Evolutionary conservation across 2,797 vertebrate species (phyloP), one percentile per base, ranked within the genome.

Genomic region (Natrix natrix): DNA sequence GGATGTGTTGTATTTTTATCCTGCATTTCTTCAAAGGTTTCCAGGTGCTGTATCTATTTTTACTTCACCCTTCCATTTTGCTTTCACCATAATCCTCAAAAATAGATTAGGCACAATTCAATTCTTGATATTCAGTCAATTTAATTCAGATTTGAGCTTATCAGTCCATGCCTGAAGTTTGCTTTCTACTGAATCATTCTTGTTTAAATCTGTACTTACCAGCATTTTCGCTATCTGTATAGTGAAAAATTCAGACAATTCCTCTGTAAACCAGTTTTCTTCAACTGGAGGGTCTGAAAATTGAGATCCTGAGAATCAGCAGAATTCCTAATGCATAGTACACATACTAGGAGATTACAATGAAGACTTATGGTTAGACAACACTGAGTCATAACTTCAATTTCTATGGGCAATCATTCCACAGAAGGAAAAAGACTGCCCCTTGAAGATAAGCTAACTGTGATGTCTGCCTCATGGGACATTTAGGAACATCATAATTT

Each of bases 181-280:
- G 0, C 7, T 95, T 86, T 93, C 66, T 93, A 24, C 37, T 94
- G 90, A 37, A 43, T 93, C 59, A 69, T 86, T 24, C 12, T 93
- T 57, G 69, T 90, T 37, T 20, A 48, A 90, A 69, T n/a, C 60
- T 55, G 11, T 60, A n/a, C 22, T 91, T 66, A 87, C 59, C 52
- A 43, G 48, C n/a, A 3, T 87, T 87, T 59, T 54, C 1, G 7
- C 24, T 63, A 13, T 22, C 59, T 48, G 28, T 48, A 32, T 32
- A n/a, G 37, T 17, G 78, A 86, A 57, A 91, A 86, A 17, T 52
- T 32, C 59, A 61, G 74, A 22, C 20, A 91, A 32, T 22, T 91
- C 20, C 60, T 43, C 20, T 43, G 57, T 89, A 91, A 87, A 22
- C 32, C 56, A 61, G 60, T 69, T 57, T 83, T 16, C 55, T 14